Evolutionary conservation across 1,140 invertebrate genomes (phyloP).

Genomic region (Brachionus manjavacas): DNA sequence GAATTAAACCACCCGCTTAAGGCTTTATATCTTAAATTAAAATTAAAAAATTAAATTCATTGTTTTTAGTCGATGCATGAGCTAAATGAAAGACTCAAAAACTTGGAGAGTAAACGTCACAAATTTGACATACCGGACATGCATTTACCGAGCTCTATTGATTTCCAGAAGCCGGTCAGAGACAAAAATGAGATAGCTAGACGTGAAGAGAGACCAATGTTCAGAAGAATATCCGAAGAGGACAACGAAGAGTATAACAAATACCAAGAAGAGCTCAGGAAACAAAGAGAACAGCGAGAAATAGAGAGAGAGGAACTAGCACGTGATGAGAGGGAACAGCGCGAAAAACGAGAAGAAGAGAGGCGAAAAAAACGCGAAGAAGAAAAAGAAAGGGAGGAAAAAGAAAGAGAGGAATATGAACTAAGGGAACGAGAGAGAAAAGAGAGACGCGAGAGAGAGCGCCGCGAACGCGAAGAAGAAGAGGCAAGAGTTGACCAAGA

Average conservation of each 20-base stretch:
- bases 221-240: constrained; percentile 2
- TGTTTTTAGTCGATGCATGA: constrained; percentile 34
- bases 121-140: constrained; percentile 27
- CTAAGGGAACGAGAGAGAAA: neutral
- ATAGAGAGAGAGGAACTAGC: neutral
- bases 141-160: neutral
- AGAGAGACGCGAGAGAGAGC: neutral
- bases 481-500: neutral
- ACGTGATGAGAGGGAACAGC: neutral
- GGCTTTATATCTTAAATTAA: neutral
- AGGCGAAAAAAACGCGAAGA: neutral
- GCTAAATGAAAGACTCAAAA: constrained; percentile 27
- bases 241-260: neutral
- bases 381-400: neutral
- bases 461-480: constrained; percentile 16
- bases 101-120: neutral
- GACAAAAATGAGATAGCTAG: neutral
- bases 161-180: neutral
- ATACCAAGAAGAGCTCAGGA: constrained; percentile 6
- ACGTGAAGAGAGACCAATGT: neutral
- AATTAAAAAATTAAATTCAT: neutral
- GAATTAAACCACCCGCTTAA: neutral
- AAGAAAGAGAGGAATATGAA: neutral
- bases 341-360: neutral
- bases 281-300: constrained; percentile 1